Percentiles rank a stretch among this genome's conserved stretches.
phyloP scores from a whole-genome alignment of 2,888 invertebrate species.

The Athalia cordata region DNA sequence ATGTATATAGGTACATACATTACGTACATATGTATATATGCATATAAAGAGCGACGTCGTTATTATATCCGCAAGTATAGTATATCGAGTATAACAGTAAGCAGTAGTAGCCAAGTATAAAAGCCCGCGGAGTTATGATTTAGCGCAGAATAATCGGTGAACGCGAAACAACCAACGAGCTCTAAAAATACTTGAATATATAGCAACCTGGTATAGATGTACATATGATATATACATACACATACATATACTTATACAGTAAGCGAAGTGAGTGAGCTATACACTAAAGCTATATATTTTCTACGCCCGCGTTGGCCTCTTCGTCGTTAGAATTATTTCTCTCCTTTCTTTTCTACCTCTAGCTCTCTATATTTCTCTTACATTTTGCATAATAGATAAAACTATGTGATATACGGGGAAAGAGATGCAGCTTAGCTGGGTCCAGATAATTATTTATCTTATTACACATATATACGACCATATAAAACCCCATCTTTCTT shows the following conservation, averaged over 20 bases:
- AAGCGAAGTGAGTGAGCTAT: no score
- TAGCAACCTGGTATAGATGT: no score
- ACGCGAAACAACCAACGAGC: conserved; percentile 50
- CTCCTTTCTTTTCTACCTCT: background rate
- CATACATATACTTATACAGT: no score
- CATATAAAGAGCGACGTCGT: background rate
- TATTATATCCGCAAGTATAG: background rate
- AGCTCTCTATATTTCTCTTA: background rate
- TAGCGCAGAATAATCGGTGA: conserved; percentile 64
- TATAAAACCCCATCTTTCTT: no score
- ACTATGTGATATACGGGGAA: no score
- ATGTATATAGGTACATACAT: background rate
- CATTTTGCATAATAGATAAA: background rate
- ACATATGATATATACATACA: no score
- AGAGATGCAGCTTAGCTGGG: no score
- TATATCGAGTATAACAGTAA: background rate
- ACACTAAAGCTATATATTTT: background rate
- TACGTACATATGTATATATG: background rate
- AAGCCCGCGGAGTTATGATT: conserved; percentile 57
- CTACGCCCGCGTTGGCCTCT: conserved; percentile 32
- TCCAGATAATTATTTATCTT: no score
- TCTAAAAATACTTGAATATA: conserved; percentile 61
- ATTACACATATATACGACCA: no score
- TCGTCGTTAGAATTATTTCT: background rate
- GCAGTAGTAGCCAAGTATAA: no score